Conservation (phyloP, 2,113 vertebrate species). For the Larimichthys polyactis region DNA sequence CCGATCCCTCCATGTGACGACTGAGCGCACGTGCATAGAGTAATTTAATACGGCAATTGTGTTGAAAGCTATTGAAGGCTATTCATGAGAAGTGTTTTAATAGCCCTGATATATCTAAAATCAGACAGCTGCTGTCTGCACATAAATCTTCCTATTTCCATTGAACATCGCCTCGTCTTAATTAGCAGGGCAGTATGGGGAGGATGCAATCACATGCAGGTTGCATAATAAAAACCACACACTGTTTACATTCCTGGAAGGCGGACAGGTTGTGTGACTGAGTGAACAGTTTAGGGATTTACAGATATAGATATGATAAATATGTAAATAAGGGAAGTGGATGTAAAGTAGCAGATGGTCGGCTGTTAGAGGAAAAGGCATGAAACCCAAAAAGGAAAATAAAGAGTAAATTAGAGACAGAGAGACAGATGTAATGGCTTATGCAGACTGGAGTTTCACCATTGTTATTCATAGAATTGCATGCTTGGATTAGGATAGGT, state of each 20-base stretch:
- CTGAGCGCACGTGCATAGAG: conserved; percentile 44
- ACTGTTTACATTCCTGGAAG: conserved; percentile 43
- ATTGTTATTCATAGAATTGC: conserved; percentile 80
- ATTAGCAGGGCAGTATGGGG: conserved; percentile 58
- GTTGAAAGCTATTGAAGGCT: conserved; percentile 57
- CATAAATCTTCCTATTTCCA: conserved; percentile 72
- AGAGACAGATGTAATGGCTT: conserved; percentile 58
- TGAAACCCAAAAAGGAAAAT: conserved; percentile 10
- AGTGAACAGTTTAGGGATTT: conserved; percentile 21
- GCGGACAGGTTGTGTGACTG: conserved; percentile 16
- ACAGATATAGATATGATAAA: conserved; percentile 24
- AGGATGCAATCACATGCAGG: conserved; percentile 57
- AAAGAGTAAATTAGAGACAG: conserved; percentile 45
- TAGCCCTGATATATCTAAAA: conserved; percentile 76
- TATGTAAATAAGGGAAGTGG: conserved; percentile 16
- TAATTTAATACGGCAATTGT: conserved; percentile 74
- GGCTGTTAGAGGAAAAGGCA: background rate
- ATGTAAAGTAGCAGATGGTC: conserved; percentile 12
- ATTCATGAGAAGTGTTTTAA: conserved; percentile 76
- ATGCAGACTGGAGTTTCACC: conserved; percentile 44
- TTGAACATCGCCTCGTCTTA: conserved; percentile 58
- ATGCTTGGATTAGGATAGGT: conserved; percentile 62
- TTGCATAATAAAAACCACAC: conserved; percentile 26
- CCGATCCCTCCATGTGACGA: conserved; percentile 51
- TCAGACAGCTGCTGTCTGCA: conserved; percentile 68